Evolutionary conservation across 2,113 vertebrate genomes (phyloP), one percentile per base, ranked within the genome.

Genomic region (Tringa solitaria): DNA sequence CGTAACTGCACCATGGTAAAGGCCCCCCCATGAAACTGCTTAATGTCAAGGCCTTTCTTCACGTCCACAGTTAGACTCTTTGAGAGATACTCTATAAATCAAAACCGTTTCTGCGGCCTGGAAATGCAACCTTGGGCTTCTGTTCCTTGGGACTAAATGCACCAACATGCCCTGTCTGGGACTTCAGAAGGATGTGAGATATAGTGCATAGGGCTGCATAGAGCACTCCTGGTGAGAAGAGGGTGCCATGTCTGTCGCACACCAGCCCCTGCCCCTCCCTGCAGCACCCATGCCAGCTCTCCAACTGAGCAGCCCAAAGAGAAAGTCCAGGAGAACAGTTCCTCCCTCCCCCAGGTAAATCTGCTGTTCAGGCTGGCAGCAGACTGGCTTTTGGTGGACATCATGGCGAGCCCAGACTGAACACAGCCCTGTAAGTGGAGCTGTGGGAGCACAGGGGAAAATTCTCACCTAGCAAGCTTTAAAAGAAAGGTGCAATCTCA

Each of bases 141-240:
- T 8, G 28, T 51, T 54, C 61, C 33, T 57, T 57, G 45, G 28
- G 43, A 63, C 14, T 11, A 60, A 54, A 43, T 23, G 33, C 20
- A 67, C 28, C 15, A n/a, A 26, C 19, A 12, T 2, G 3, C 4
- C 41, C 41, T 32, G 6, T 14, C n/a, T 57, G 75, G 41, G 23
- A 32, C 53, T 76, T 45, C 27, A 39, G 35, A 33, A 8, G 4
- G 1, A 0, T 46, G 35, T 50, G 9, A 37, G 33, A 19, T 27
- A 37, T 19, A 48, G 22, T 3, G 7, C 18, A 1, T 2, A 48
- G 32, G 63, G 50, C 32, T 70, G 3, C 10, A 1, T 0, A 13
- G 32, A 18, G 17, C n/a, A 79, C 5, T 59, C 9, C 43, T 73
- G 27, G 3, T 17, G 28, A 65, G 24, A 53, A 53, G 17, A 73